Base-by-base conservation (phyloP, 2,113 vertebrate genomes). In the Sus scrofa region DNA sequence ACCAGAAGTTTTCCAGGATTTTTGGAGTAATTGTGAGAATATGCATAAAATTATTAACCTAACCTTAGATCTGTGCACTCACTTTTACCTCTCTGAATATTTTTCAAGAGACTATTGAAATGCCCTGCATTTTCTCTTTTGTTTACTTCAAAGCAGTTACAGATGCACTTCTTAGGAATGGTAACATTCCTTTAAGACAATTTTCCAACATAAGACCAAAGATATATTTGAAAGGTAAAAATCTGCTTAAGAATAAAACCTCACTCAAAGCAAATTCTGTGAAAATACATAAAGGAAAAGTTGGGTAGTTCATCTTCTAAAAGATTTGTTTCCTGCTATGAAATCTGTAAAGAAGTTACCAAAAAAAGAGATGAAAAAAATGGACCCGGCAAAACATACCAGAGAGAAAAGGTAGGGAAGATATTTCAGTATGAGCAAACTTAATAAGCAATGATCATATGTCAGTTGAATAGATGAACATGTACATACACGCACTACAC, bases 261-360 rank as follows among this genome's bases (percentile, higher is more conserved):
- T 77, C 65, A n/a, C 11, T 82, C 26, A 30, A 65, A 67, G 39
- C 73, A 73, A 91, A 71, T 73, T 79, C 11, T 82, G 9, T 79
- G 39, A 95, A 95, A 83, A 75, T 71, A 67, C 14, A 88, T 93
- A 71, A 56, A 32, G 26, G 37, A 94, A 91, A 92, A 95, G 1
- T 75, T 16, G 77, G 26, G 0, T 26, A 83, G 74, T 44, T 62
- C 3, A 79, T 89, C 37, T 70, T 86, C 56, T 56, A 63, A 77
- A 91, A 94, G 11, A 70, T 75, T 77, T 70, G 1, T n/a, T 95
- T 92, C 5, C 37, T n/a, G 27, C 26, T 74, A 0, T 75, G 13
- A 68, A 60, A 86, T 83, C 52, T 74, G 10, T 54, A 70, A 84
- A 91, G 78, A 74, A 60, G 37, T 71, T 75, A 74, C 6, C 11